phyloP scores from a whole-genome alignment of 2,797 vertebrate genomes.

The Tokudaia muenninki region DNA sequence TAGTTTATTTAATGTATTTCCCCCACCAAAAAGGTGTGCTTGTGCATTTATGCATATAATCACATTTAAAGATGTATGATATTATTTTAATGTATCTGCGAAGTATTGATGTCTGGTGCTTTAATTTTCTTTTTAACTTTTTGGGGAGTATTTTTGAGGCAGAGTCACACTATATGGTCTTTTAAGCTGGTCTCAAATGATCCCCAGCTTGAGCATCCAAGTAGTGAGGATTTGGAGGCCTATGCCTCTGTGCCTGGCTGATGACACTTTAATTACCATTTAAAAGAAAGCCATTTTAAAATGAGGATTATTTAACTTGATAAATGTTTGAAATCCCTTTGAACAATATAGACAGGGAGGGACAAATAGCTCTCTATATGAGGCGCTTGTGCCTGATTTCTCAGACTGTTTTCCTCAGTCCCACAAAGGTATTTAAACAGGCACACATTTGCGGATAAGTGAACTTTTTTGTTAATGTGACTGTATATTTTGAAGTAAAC shows the following conservation, averaged over 20 bases:
- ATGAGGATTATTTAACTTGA: background rate
- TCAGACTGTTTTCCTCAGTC: background rate
- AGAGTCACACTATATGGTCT: background rate
- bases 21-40: background rate
- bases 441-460: background rate
- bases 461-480: conserved; percentile 37
- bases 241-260: background rate
- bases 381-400: background rate
- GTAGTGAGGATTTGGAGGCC: background rate
- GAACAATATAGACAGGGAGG: background rate
- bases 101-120: conserved; percentile 7
- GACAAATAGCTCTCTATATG: background rate
- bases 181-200: background rate
- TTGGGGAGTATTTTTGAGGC: background rate
- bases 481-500: conserved; percentile 49
- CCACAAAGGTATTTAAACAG: background rate
- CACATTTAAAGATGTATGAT: background rate
- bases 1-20: conserved; percentile 28
- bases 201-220: background rate
- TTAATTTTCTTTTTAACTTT: background rate
- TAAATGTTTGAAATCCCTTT: conserved; percentile 10
- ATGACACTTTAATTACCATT: background rate
- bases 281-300: background rate
- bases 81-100: conserved; percentile 19
- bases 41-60: background rate